phyloP scores from a whole-genome alignment of 2,113 vertebrate genomes.

The Callipepla squamata region DNA sequence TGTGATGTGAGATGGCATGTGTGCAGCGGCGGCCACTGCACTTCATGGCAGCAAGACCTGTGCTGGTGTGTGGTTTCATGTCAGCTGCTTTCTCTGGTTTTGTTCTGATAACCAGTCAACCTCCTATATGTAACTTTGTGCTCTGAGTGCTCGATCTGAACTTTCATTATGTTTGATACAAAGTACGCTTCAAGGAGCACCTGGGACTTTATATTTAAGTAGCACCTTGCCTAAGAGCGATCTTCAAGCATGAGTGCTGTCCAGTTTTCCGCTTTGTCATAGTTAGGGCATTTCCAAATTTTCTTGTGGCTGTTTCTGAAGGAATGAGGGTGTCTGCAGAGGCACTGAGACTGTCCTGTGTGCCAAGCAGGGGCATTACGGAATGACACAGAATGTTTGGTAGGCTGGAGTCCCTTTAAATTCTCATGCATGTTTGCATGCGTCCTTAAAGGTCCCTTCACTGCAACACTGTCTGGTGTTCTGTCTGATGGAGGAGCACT shows the following conservation, averaged over 20 bases:
- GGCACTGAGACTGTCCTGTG: not conserved
- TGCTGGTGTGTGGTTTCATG: not conserved
- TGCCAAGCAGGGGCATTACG: not conserved
- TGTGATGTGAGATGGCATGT: not conserved
- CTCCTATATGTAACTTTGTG: not conserved
- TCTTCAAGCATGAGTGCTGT: accelerated
- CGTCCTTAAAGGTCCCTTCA: not conserved
- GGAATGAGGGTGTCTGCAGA: not conserved
- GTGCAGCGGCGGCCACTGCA: not conserved
- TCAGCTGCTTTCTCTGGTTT: not conserved
- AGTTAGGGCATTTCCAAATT: not conserved
- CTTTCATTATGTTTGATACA: not conserved
- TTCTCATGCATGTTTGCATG: no score
- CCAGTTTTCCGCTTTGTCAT: accelerated
- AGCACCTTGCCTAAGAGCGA: not conserved
- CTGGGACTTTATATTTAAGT: not conserved
- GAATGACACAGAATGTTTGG: not conserved
- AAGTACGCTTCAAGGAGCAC: not conserved
- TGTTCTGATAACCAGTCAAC: not conserved
- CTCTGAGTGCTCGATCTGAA: not conserved
- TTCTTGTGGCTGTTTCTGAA: not conserved
- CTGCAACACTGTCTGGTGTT: no score
- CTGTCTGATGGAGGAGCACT: no score
- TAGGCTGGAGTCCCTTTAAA: not conserved
- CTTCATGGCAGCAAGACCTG: not conserved